These are phyloP conservation scores for Lepidurus couesii DNA, from an alignment of 1,140 invertebrate genomes.

Conservation along the genomic window DNA sequence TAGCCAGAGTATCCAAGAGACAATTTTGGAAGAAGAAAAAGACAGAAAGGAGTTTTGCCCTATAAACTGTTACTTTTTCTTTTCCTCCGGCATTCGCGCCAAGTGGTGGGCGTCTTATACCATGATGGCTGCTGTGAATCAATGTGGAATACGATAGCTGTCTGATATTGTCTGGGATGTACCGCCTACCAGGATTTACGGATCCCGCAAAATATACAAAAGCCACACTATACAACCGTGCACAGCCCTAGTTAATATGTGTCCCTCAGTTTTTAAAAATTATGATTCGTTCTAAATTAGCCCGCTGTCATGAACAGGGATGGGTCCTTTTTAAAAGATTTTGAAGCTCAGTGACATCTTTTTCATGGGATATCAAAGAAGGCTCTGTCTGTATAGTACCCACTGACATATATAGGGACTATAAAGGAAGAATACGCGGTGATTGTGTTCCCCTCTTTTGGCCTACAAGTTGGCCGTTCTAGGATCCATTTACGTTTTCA, in stretches of 20 bases:
- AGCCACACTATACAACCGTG: not conserved
- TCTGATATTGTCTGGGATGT: not conserved
- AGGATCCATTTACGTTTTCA: not conserved
- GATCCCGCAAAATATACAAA: not conserved
- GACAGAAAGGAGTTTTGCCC: no score
- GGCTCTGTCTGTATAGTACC: not conserved
- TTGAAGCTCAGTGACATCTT: not conserved
- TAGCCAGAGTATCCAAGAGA: not conserved
- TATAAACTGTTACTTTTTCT: not conserved
- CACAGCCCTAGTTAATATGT: not conserved
- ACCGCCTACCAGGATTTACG: not conserved
- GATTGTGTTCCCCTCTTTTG: not conserved
- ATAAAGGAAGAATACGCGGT: not conserved
- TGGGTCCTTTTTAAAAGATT: not conserved
- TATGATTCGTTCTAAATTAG: not conserved
- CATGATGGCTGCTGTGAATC: not conserved
- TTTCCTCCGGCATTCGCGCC: not conserved
- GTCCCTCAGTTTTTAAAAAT: not conserved
- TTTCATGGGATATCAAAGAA: not conserved
- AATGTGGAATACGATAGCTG: not conserved
- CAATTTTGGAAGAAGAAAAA: no score
- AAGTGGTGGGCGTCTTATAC: not conserved
- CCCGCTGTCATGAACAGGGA: not conserved
- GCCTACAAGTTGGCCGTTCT: not conserved
- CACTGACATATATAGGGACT: conserved; percentile 3